These are phyloP conservation scores for Periophthalmus modestus DNA, from an alignment of 2,113 vertebrate species.

Conservation along the genomic window DNA sequence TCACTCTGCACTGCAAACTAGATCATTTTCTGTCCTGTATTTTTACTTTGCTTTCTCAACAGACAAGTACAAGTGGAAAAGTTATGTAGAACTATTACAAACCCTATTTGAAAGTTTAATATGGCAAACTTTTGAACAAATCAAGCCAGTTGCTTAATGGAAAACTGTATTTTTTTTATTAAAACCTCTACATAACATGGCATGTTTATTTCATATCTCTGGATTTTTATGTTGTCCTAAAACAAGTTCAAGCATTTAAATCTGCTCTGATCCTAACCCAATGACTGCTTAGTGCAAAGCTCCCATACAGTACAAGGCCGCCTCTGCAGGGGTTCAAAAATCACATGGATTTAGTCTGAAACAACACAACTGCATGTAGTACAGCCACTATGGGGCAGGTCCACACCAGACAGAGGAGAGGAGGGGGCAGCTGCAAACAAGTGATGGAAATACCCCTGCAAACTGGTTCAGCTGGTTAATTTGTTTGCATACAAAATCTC, in stretches of 20 bases:
- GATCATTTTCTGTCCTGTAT: background rate
- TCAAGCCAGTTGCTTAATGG: background rate
- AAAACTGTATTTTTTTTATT: background rate
- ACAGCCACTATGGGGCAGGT: conserved; percentile 25
- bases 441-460: background rate
- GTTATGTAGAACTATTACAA: background rate
- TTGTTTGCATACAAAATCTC: too few relatives aligned
- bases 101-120: background rate
- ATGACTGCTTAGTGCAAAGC: conserved; percentile 34
- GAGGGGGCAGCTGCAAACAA: background rate
- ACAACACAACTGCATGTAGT: conserved; percentile 41
- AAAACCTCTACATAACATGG: background rate
- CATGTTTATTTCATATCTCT: background rate
- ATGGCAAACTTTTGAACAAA: background rate
- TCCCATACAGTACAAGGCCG: conserved; percentile 25
- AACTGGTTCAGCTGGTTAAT: conserved; percentile 29
- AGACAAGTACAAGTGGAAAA: too few relatives aligned
- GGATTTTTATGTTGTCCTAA: background rate
- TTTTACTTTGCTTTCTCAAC: background rate
- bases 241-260: conserved; percentile 11
- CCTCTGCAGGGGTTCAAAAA: conserved; percentile 22
- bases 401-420: conserved; percentile 27
- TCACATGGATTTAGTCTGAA: conserved; percentile 52
- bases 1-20: background rate
- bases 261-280: conserved; percentile 35